phyloP scores from a whole-genome alignment of 2,888 invertebrate species.

The Teleiodes luculella region DNA sequence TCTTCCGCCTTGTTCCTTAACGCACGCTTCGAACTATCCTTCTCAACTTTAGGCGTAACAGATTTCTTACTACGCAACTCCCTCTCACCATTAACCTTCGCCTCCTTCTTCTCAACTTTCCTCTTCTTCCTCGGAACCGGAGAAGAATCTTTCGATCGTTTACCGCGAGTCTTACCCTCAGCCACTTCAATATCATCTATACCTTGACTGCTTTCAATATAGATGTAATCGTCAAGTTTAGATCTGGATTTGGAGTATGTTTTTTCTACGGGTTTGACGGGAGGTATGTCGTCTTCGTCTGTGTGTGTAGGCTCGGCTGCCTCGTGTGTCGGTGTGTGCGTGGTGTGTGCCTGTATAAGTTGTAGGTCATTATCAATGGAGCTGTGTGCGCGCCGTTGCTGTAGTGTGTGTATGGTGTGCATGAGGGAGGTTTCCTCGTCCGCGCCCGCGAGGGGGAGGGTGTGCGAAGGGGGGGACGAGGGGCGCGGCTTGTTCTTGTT shows the following conservation, averaged over 20 bases:
- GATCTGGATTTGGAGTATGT: constrained; percentile 64
- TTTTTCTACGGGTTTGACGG: constrained; percentile 64
- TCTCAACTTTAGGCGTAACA: constrained; percentile 26
- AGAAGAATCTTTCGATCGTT: constrained; percentile 44
- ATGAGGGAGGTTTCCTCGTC: constrained; percentile 43
- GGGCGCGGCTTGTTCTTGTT: constrained; percentile 63
- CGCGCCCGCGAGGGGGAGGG: constrained; percentile 28
- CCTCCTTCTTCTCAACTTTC: constrained; percentile 49
- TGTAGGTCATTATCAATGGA: constrained; percentile 68
- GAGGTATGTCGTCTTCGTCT: constrained; percentile 54
- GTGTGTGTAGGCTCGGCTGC: constrained; percentile 40
- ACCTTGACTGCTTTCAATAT: constrained; percentile 62
- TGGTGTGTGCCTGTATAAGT: constrained; percentile 61
- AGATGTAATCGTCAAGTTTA: constrained; percentile 66
- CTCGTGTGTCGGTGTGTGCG: constrained; percentile 53
- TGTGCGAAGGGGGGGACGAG: constrained; percentile 44
- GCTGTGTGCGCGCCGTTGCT: constrained; percentile 55
- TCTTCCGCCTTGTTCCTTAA: constrained; percentile 33
- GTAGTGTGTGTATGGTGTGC: constrained; percentile 54
- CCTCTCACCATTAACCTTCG: constrained; percentile 34
- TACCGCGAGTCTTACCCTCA: constrained; percentile 52
- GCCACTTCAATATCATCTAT: constrained; percentile 60
- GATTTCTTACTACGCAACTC: constrained; percentile 39
- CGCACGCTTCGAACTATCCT: constrained; percentile 28
- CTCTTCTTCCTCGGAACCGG: constrained; percentile 63